A percentile compares a stretch with the other conserved stretches of the same genome.
phyloP scores from a whole-genome alignment of 2,113 vertebrate species.

The Martes martes region DNA sequence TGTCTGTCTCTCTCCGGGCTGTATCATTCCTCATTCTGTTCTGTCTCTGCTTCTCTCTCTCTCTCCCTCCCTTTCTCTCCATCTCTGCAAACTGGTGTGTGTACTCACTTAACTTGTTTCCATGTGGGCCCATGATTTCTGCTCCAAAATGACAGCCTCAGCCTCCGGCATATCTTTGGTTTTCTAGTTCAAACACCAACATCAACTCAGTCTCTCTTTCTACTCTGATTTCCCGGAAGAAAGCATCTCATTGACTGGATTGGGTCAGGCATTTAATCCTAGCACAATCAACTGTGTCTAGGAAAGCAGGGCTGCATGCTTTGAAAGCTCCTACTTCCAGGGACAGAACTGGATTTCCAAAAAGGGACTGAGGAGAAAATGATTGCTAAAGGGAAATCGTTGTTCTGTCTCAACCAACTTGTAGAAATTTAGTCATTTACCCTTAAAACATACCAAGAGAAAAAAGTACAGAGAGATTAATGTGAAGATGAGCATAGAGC shows the following conservation, averaged over 20 bases:
- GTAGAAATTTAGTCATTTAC: background rate
- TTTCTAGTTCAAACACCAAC: background rate
- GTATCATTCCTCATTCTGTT: background rate
- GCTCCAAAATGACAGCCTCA: background rate
- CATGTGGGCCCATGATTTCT: background rate
- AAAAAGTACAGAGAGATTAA: background rate
- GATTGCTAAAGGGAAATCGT: background rate
- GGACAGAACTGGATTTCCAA: background rate
- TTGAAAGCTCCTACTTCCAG: background rate
- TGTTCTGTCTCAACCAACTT: background rate
- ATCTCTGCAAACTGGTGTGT: background rate
- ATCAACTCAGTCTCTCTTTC: background rate
- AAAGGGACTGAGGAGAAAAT: background rate
- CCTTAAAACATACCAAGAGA: background rate
- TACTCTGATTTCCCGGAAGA: background rate
- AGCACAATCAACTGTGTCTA: background rate
- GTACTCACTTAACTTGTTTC: background rate
- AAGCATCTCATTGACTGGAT: background rate
- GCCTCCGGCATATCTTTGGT: background rate
- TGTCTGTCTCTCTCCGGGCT: background rate
- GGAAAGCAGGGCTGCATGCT: background rate
- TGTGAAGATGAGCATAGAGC: background rate
- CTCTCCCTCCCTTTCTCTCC: background rate
- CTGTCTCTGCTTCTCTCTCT: background rate
- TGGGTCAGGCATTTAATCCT: background rate